Evolutionary conservation across 2,113 vertebrate species (phyloP).

Genomic region (Lagopus leucura): DNA sequence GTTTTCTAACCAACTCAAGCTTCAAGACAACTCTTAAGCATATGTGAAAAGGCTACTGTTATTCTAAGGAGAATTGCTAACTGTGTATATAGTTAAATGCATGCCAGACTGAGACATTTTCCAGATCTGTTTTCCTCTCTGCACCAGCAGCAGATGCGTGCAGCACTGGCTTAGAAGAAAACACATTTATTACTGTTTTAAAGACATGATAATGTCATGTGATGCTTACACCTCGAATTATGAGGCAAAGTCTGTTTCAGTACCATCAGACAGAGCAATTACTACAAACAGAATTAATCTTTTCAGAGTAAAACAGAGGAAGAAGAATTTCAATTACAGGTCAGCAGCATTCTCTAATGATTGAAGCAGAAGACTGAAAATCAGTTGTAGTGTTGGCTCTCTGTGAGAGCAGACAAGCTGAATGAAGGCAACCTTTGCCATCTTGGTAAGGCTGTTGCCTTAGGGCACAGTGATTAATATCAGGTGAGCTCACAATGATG

Average conservation of each 20-base stretch:
- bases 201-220: neutral
- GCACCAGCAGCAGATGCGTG: neutral
- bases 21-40: neutral
- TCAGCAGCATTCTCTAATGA: neutral
- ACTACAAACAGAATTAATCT: neutral
- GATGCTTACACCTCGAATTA: neutral
- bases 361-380: neutral
- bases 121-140: neutral
- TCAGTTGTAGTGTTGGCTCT: neutral
- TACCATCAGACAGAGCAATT: neutral
- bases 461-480: neutral
- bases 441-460: neutral
- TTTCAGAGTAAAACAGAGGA: neutral
- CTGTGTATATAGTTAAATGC: neutral
- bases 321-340: neutral
- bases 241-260: neutral
- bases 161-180: neutral
- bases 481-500: neutral
- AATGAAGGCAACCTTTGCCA: neutral
- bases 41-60: neutral
- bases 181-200: neutral
- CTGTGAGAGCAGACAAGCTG: neutral
- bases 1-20: neutral
- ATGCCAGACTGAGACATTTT: neutral
- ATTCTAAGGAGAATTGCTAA: neutral